Conservation (phyloP, 64 coral and sea anemone genomes). For the Dendrophyllia cribrosa region DNA sequence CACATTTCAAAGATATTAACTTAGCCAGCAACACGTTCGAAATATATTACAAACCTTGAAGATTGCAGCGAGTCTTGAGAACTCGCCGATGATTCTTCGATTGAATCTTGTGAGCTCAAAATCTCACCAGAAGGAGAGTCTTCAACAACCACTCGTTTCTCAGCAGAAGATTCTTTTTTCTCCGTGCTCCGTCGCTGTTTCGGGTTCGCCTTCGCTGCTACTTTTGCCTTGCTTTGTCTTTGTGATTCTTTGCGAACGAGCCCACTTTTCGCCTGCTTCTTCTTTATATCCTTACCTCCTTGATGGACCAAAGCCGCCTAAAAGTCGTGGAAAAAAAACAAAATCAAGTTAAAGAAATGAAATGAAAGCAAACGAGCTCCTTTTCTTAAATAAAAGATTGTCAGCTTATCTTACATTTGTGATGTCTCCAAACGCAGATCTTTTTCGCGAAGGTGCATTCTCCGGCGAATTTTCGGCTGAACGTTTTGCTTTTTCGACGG, state of each 20-base stretch:
- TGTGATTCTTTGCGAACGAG: slow-evolving; percentile 1
- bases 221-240: slow-evolving; percentile 16
- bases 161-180: slow-evolving; percentile 15
- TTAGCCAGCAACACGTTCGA: no score
- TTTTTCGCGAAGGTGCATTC: slow-evolving; percentile 89
- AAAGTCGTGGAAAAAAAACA: slow-evolving; percentile 40
- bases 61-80: slow-evolving; percentile 28
- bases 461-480: slow-evolving; percentile 84
- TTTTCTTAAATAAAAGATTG: no score
- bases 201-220: not conserved
- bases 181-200: not conserved
- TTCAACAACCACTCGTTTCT: slow-evolving; percentile 8
- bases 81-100: not conserved
- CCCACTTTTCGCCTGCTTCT: not conserved
- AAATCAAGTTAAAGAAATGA: not conserved
- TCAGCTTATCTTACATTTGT: slow-evolving; percentile 81
- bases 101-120: slow-evolving; percentile 69
- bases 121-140: slow-evolving; percentile 69
- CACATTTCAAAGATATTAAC: no score
- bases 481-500: slow-evolving; percentile 84
- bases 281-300: not conserved
- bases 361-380: not conserved
- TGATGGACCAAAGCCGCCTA: not conserved
- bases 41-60: not conserved
- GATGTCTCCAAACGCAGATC: slow-evolving; percentile 96